Conservation (phyloP, 2,888 invertebrate genomes). For the Therioaphis trifolii region DNA sequence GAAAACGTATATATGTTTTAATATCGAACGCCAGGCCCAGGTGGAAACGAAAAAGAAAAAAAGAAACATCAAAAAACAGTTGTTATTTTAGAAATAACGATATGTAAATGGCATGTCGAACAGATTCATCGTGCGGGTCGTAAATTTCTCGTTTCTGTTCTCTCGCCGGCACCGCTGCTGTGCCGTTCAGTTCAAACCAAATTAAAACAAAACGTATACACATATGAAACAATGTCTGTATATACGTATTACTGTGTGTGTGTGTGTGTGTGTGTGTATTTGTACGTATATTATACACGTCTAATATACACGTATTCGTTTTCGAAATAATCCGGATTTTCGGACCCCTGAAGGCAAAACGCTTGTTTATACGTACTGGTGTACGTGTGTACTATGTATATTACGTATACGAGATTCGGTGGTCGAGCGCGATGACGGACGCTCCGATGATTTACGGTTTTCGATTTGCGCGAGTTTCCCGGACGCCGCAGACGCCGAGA, state of each 20-base stretch:
- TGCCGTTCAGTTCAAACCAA: neutral
- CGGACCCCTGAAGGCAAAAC: constrained; percentile 33
- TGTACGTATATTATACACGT: neutral
- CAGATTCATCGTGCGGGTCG: constrained; percentile 19
- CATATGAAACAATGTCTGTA: neutral
- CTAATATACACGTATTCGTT: neutral
- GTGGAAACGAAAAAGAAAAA: neutral
- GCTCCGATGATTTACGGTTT: constrained; percentile 52
- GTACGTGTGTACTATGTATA: neutral
- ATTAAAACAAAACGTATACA: neutral
- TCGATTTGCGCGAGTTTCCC: neutral
- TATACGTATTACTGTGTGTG: too few species aligned
- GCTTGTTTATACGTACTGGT: neutral
- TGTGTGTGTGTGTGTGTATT: neutral
- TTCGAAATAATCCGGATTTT: constrained; percentile 51
- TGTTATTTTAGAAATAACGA: constrained; percentile 30
- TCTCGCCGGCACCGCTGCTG: neutral
- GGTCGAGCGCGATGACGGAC: constrained; percentile 16
- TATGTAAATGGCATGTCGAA: constrained; percentile 49
- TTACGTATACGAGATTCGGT: constrained; percentile 8
- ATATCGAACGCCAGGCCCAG: constrained; percentile 1
- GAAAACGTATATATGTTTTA: constrained; percentile 26
- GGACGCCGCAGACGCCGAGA: neutral
- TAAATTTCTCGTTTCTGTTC: constrained; percentile 32
- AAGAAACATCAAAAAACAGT: constrained; percentile 4